Evolutionary conservation across 2,888 invertebrate species (phyloP).

Genomic region (Acleris cristana): DNA sequence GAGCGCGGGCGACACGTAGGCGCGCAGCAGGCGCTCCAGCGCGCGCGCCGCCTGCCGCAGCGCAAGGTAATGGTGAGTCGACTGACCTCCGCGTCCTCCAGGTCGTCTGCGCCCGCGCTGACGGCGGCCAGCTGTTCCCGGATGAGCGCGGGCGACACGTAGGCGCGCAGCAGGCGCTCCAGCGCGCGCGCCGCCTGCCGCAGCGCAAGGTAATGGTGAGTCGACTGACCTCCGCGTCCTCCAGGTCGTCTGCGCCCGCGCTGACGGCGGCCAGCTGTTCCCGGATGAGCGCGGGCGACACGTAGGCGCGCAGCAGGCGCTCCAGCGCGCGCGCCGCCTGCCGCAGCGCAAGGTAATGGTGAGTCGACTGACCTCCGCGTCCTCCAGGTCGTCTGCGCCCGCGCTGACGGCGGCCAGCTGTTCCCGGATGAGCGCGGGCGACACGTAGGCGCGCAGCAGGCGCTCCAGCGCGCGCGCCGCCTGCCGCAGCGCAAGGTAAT

Average conservation of each 20-base stretch:
- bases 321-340: slow-evolving; percentile 16
- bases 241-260: too few species aligned
- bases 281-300: slow-evolving; percentile 85
- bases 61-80: too few species aligned
- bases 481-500: slow-evolving; percentile 60
- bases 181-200: slow-evolving; percentile 12
- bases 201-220: background rate
- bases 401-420: slow-evolving; percentile 35
- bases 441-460: slow-evolving; percentile 81
- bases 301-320: slow-evolving; percentile 82
- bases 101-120: too few species aligned
- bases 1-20: slow-evolving; percentile 88
- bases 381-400: slow-evolving; percentile 1
- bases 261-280: slow-evolving; percentile 16
- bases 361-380: background rate
- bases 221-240: too few species aligned
- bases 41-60: slow-evolving; percentile 10
- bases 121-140: slow-evolving; percentile 16
- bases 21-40: slow-evolving; percentile 60
- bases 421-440: slow-evolving; percentile 42
- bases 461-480: slow-evolving; percentile 87
- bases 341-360: background rate
- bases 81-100: too few species aligned
- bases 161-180: slow-evolving; percentile 70
- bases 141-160: slow-evolving; percentile 87